A percentile compares a stretch with the other conserved stretches of the same genome.
Conservation (phyloP, 2,113 vertebrate genomes). For the Sebastes fasciatus region DNA sequence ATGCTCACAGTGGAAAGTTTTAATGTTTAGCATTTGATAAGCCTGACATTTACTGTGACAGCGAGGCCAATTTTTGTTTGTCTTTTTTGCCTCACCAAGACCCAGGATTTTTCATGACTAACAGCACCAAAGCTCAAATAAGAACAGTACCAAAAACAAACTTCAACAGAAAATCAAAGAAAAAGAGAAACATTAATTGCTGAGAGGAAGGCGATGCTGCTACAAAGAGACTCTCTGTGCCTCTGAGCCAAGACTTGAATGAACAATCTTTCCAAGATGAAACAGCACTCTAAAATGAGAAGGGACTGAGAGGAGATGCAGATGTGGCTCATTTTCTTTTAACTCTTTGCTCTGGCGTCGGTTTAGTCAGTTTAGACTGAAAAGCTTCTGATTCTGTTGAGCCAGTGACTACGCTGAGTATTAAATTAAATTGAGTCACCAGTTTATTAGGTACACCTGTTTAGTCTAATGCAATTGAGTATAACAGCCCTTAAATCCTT, state of each 20-base stretch:
- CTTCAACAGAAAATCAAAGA: neutral
- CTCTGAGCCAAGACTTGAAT: conserved; percentile 19
- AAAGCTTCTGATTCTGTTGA: neutral
- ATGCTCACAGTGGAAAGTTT: neutral
- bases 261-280: conserved; percentile 28
- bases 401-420: neutral
- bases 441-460: neutral
- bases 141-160: conserved; percentile 9
- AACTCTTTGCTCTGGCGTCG: conserved; percentile 1
- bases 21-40: neutral
- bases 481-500: neutral
- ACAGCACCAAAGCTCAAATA: neutral
- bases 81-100: neutral
- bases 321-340: conserved; percentile 17
- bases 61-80: neutral
- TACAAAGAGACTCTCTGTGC: conserved; percentile 19
- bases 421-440: conserved; percentile 6
- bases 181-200: conserved; percentile 10
- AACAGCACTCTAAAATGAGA: conserved; percentile 7
- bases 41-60: neutral
- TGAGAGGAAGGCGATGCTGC: neutral
- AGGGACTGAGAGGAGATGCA: conserved; percentile 17
- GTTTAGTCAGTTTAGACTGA: conserved; percentile 18
- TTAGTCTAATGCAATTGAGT: neutral
- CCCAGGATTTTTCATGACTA: neutral